Conservation (phyloP, 2,113 vertebrate species). For the Labeo rohita region DNA sequence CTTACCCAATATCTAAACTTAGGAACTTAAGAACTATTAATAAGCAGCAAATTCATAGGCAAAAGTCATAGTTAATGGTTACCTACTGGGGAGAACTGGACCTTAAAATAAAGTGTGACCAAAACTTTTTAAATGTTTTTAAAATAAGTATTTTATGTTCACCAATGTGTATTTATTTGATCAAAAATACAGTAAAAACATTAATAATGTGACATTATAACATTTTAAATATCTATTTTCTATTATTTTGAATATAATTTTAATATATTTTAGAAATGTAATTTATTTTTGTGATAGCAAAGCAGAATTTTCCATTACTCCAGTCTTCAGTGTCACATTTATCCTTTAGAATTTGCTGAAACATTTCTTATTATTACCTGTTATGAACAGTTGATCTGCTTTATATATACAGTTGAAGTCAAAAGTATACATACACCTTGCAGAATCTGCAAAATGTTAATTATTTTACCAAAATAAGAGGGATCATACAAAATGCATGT, state of each 20-base stretch:
- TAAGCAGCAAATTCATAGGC: too few species aligned
- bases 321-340: not conserved
- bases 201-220: too few species aligned
- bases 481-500: too few species aligned
- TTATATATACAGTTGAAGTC: not conserved
- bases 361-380: not conserved
- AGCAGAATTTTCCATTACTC: not conserved
- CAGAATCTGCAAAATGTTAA: too few species aligned
- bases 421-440: too few species aligned
- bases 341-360: not conserved
- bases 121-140: not conserved
- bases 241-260: not conserved
- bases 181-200: not conserved
- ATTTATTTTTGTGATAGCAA: not conserved
- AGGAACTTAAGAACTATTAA: too few species aligned
- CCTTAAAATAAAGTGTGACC: too few species aligned
- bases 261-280: not conserved
- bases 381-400: not conserved
- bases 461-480: too few species aligned
- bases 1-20: too few species aligned
- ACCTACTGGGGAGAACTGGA: too few species aligned
- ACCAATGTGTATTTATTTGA: not conserved
- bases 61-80: too few species aligned
- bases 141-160: not conserved
- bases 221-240: too few species aligned